Conservation (phyloP, 2,113 vertebrate species). For the Oostethus manadensis region DNA sequence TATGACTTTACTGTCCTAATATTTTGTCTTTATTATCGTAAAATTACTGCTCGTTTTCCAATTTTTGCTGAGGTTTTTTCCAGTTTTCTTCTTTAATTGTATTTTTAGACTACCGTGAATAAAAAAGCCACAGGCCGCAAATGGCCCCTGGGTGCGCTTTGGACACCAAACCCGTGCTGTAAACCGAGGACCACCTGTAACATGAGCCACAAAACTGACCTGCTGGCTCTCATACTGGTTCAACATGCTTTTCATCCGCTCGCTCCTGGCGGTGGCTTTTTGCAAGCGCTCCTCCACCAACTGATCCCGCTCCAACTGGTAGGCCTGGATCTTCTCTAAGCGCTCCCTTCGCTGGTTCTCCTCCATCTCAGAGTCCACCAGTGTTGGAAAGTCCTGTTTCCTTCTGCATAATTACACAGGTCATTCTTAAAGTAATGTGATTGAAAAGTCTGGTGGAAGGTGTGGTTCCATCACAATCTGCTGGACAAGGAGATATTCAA, state of each 20-base stretch:
- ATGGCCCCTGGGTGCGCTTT: no score
- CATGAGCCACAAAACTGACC: conserved; percentile 53
- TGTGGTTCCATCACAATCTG: not conserved
- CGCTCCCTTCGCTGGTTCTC: conserved; percentile 65
- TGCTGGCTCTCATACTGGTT: conserved; percentile 74
- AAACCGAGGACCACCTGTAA: no score
- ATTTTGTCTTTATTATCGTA: no score
- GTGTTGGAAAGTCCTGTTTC: conserved; percentile 40
- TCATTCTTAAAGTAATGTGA: not conserved
- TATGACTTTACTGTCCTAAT: no score
- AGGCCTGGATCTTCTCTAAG: conserved; percentile 75
- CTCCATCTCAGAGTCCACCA: conserved; percentile 66
- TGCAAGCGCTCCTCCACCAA: conserved; percentile 67
- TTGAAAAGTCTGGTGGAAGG: not conserved
- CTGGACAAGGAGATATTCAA: conserved; percentile 1
- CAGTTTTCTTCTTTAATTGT: no score
- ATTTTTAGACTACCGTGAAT: no score
- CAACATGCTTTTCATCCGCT: conserved; percentile 67
- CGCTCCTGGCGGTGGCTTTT: conserved; percentile 56
- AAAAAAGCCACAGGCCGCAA: no score
- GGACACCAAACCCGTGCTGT: no score
- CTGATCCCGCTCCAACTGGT: conserved; percentile 65
- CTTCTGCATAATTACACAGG: conserved; percentile 58
- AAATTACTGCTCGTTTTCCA: no score
- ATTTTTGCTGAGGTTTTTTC: no score